These are phyloP conservation scores for Oikopleura vanhoeffeni DNA, from an alignment of 23 tunicate genomes.

Conservation along the genomic window DNA sequence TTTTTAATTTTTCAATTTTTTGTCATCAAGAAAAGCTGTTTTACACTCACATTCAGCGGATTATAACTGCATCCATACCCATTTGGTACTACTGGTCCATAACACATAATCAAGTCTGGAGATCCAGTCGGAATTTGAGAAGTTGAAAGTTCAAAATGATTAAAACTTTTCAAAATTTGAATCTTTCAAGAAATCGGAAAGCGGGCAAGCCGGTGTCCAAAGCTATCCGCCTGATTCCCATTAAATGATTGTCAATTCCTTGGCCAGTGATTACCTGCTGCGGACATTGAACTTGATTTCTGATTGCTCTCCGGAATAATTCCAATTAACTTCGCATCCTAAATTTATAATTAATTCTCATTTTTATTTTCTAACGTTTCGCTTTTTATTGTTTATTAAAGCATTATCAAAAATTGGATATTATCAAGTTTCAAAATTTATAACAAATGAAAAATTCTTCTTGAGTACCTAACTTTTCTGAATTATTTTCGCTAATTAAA, in stretches of 20 bases:
- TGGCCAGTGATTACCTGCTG: constrained; percentile 60
- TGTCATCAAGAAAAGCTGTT: too few relatives aligned
- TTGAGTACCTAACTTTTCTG: too few relatives aligned
- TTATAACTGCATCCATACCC: constrained; percentile 85
- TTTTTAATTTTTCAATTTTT: too few relatives aligned
- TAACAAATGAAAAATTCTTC: too few relatives aligned
- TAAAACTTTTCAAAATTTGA: constrained; percentile 32
- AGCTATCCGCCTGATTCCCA: constrained; percentile 30
- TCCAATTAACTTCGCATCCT: too few relatives aligned
- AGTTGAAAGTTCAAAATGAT: constrained; percentile 80
- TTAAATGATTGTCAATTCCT: constrained; percentile 75
- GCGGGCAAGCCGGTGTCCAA: constrained; percentile 39
- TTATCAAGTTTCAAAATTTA: too few relatives aligned
- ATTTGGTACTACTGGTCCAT: constrained; percentile 94
- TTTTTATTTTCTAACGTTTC: too few relatives aligned
- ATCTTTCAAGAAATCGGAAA: constrained; percentile 38
- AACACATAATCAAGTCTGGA: constrained; percentile 67
- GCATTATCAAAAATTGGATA: too few relatives aligned
- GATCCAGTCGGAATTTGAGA: constrained; percentile 72
- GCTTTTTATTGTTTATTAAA: too few relatives aligned
- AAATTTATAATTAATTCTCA: too few relatives aligned
- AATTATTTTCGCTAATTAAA: too few relatives aligned
- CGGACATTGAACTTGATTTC: constrained; percentile 56
- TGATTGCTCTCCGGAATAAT: constrained; percentile 48
- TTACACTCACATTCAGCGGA: constrained; percentile 53